phyloP scores from a whole-genome alignment of 2,888 invertebrate species.

The Deroplatys truncata region DNA sequence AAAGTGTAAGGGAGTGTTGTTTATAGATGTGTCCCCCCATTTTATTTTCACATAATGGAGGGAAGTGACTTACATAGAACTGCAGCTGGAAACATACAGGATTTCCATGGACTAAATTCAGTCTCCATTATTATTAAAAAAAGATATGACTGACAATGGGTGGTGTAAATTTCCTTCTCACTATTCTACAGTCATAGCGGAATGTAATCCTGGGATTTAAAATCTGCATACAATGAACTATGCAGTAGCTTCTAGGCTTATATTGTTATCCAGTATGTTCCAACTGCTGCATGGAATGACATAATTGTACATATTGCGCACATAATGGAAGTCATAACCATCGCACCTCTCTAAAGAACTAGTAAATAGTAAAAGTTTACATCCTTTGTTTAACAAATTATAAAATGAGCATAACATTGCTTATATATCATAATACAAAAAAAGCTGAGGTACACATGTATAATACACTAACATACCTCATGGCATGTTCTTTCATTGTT shows the following conservation, averaged over 20 bases:
- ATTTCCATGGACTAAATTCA: neutral
- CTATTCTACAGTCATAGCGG: too few relatives aligned
- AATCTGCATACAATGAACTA: too few relatives aligned
- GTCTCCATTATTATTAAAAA: neutral
- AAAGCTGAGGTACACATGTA: neutral
- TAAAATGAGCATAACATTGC: neutral
- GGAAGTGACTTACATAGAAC: neutral
- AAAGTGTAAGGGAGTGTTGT: neutral
- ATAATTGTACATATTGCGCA: neutral
- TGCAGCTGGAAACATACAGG: neutral
- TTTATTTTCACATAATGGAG: neutral
- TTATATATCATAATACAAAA: neutral
- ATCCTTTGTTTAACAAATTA: neutral
- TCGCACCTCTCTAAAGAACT: neutral
- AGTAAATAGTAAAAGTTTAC: neutral
- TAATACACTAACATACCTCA: neutral
- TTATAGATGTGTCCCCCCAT: neutral
- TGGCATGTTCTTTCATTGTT: neutral
- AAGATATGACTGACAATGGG: neutral
- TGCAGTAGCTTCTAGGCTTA: neutral
- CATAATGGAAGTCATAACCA: neutral
- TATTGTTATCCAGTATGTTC: neutral
- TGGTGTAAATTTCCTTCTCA: too few relatives aligned
- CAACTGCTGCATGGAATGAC: neutral
- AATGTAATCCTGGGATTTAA: too few relatives aligned